Conservation (phyloP, 1,140 invertebrate genomes). For the Bombus difficillimus region DNA sequence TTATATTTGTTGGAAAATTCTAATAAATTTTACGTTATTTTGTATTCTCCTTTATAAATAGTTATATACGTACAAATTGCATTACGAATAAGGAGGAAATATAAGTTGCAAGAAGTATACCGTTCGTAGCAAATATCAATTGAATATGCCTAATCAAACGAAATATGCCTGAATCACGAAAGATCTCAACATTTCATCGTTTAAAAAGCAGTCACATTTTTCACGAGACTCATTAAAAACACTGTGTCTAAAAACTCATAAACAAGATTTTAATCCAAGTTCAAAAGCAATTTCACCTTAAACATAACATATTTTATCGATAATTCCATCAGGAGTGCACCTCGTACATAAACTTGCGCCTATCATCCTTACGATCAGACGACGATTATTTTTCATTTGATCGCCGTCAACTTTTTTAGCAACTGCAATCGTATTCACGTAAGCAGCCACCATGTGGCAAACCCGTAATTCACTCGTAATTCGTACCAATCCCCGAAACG, state of each 20-base stretch:
- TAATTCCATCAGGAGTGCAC: background rate
- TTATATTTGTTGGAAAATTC: no score
- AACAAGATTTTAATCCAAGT: slow-evolving; percentile 1
- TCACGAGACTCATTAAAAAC: background rate
- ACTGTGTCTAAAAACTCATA: background rate
- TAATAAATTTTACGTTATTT: no score
- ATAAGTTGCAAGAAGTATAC: no score
- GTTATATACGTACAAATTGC: no score
- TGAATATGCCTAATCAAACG: no score
- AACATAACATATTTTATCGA: background rate
- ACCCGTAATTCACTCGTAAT: slow-evolving; percentile 24
- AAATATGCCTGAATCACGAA: no score
- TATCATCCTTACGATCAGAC: background rate
- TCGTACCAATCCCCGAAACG: slow-evolving; percentile 18
- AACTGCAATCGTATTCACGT: background rate
- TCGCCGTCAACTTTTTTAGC: no score
- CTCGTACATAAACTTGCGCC: background rate
- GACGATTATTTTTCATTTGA: background rate
- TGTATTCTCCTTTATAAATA: no score
- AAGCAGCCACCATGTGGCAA: background rate
- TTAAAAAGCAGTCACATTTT: no score
- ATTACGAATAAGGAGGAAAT: no score
- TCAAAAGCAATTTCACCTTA: background rate
- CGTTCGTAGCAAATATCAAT: no score
- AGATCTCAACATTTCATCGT: no score